Evolutionary conservation across 2,113 vertebrate genomes (phyloP), one percentile per base, ranked within the genome.

Genomic region (Neolamprologus sp.): DNA sequence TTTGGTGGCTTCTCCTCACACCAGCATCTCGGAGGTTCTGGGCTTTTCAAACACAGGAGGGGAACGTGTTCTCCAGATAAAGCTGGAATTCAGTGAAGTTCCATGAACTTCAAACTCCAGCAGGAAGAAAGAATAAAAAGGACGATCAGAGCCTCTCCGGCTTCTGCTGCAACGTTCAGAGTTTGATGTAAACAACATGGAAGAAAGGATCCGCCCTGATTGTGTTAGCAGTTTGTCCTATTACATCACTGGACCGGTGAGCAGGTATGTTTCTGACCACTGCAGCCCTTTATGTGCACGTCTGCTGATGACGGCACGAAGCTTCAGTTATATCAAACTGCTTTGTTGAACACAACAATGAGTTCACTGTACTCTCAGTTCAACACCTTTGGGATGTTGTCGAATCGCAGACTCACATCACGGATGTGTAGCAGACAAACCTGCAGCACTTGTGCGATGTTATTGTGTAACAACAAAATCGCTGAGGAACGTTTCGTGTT

Each of bases 111-210:
- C 33, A 16, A 42, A 1, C 35, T 40, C 37, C 12, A 71, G 63
- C 35, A 42, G 35, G 12, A 9, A 42, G n/a, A 71, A 71, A 1
- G 60, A 65, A 35, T 37, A 37, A 65, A 23, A 71, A 23, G 7
- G 35, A 14, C 13, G 7, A 42, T 23, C 21, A 2, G n/a, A 2
- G 65, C 37, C 65, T 0, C 65, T 23, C 65, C 0, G 7, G 37
- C 1, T 42, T 42, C 37, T 71, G 65, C 65, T 42, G n/a, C 37
- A 42, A 2, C n/a, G 1, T 2, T 71, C 35, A 23, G 12, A 71
- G 4, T 42, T 16, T 23, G 37, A 42, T 4, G 35, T 23, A 42
- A 23, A 42, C n/a, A 2, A 6, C 37, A 71, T 71, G 65, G 21
- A 23, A 23, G 65, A 13, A 42, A 0, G 65, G 37, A 42, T 71